Evolutionary conservation across 1,140 invertebrate genomes (phyloP).

Genomic region (Aphis gossypii): DNA sequence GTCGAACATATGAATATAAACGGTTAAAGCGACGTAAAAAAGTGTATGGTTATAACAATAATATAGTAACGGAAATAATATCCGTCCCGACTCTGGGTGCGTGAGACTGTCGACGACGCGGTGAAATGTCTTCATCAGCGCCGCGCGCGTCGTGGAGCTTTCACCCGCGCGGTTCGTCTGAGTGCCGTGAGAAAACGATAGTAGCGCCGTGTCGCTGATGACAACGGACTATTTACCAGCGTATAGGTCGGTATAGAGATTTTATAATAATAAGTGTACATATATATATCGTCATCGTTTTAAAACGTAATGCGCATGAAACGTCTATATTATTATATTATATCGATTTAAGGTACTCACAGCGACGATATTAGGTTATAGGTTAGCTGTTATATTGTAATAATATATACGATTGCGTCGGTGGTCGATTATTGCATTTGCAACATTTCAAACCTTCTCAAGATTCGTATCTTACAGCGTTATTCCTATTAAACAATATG

Average conservation of each 20-base stretch:
- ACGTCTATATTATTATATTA: not conserved
- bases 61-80: not conserved
- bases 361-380: not conserved
- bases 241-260: not conserved
- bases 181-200: constrained; percentile 51
- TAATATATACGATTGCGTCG: not conserved
- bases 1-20: not conserved
- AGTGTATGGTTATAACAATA: not conserved
- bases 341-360: not conserved
- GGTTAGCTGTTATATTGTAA: no score
- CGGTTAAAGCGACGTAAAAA: not conserved
- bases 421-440: not conserved
- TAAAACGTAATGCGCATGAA: not conserved
- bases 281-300: not conserved
- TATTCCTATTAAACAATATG: not conserved
- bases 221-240: not conserved
- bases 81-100: not conserved
- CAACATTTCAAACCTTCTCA: not conserved
- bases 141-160: not conserved
- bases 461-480: not conserved
- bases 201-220: not conserved
- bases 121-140: constrained; percentile 43
- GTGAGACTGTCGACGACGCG: constrained; percentile 7
- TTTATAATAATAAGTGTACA: not conserved
- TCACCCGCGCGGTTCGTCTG: constrained; percentile 26